Percentiles rank a stretch among this genome's conserved stretches.
Conservation (phyloP, 2,888 invertebrate genomes). For the Mycalesis mineus region DNA sequence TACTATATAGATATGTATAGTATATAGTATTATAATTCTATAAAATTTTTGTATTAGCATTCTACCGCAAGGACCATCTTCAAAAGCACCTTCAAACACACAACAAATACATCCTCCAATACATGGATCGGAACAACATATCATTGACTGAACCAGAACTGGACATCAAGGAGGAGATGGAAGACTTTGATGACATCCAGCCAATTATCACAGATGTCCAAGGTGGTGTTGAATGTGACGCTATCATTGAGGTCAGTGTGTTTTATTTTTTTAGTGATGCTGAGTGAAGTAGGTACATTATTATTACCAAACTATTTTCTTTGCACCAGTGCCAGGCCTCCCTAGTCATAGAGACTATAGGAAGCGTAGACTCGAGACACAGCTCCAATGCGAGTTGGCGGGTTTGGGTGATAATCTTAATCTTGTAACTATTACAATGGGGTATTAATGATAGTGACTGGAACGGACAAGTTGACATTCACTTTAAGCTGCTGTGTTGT, state of each 20-base stretch:
- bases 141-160: conserved; percentile 39
- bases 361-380: too few relatives aligned
- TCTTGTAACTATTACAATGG: too few relatives aligned
- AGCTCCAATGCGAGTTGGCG: too few relatives aligned
- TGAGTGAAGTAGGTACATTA: not conserved
- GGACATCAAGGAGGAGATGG: conserved; percentile 45
- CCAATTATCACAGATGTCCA: conserved; percentile 33
- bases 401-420: too few relatives aligned
- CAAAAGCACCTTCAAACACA: conserved; percentile 88
- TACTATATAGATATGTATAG: too few relatives aligned
- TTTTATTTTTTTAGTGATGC: not conserved
- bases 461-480: too few relatives aligned
- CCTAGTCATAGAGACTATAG: too few relatives aligned
- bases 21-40: too few relatives aligned
- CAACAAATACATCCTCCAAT: conserved; percentile 60
- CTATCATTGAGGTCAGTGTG: conserved; percentile 39
- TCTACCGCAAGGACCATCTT: conserved; percentile 87
- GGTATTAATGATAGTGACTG: too few relatives aligned
- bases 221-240: conserved; percentile 34
- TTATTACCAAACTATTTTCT: too few relatives aligned
- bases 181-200: conserved; percentile 40
- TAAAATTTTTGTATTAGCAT: conserved; percentile 60
- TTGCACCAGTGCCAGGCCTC: too few relatives aligned
- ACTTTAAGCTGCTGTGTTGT: too few relatives aligned
- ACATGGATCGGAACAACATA: conserved; percentile 43